Conservation (phyloP, 1,140 invertebrate genomes). For the Drosophila repletoides region DNA sequence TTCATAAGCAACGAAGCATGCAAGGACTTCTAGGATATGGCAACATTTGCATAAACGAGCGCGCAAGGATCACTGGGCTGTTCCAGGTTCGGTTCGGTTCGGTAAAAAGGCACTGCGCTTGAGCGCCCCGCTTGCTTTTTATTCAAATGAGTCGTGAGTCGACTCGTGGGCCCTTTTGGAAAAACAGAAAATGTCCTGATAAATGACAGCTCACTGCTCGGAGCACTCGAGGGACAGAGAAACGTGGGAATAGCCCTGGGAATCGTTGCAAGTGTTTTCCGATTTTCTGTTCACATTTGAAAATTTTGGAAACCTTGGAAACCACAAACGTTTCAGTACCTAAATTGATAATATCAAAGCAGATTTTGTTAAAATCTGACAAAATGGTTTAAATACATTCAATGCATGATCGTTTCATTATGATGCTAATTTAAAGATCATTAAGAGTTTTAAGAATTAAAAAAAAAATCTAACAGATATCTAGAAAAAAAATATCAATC, state of each 20-base stretch:
- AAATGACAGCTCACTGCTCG: slow-evolving; percentile 50
- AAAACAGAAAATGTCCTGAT: slow-evolving; percentile 48
- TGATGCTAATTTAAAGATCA: neutral
- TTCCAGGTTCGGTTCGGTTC: neutral
- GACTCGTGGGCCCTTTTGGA: neutral
- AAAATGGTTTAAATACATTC: no score
- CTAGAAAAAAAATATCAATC: neutral
- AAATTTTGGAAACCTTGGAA: neutral
- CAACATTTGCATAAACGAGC: slow-evolving; percentile 62
- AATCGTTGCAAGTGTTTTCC: slow-evolving; percentile 55
- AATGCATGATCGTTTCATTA: neutral
- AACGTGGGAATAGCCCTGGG: slow-evolving; percentile 56
- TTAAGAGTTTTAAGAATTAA: neutral
- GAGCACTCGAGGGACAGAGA: slow-evolving; percentile 1
- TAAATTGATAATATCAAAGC: neutral
- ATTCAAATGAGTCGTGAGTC: slow-evolving; percentile 58
- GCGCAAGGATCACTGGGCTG: slow-evolving; percentile 20
- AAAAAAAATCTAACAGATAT: neutral
- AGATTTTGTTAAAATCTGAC: neutral
- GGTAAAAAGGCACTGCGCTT: slow-evolving; percentile 58
- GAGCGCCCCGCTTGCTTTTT: slow-evolving; percentile 46
- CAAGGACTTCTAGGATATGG: slow-evolving; percentile 46
- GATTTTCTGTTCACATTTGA: neutral
- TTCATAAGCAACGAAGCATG: slow-evolving; percentile 66
- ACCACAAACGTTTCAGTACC: neutral